Evolutionary conservation across 2,113 vertebrate species (phyloP), one percentile per base, ranked within the genome.

Genomic region (Mustelus asterias): DNA sequence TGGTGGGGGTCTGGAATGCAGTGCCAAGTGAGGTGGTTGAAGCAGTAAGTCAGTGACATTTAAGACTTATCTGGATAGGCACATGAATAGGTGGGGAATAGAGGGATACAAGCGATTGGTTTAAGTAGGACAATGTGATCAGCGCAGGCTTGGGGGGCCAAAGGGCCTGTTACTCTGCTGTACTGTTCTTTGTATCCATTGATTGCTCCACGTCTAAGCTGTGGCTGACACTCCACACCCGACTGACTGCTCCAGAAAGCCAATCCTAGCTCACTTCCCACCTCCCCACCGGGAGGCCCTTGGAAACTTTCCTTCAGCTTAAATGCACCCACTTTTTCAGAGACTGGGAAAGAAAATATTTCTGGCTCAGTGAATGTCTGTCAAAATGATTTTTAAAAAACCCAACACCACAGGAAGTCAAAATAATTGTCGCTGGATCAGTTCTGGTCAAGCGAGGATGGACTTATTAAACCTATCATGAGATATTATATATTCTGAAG

Each of bases 351-450:
- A 54, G 4, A 54, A 54, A 97, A 97, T 44, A 8, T 24, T 54
- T 97, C 96, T 97, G 96, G 97, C 97, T 98, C 98, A 98, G 98
- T 98, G 98, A 98, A 98, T 97, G 97, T 98, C 97, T 98, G 97
- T 98, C 97, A 97, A 97, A 98, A 97, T 97, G 97, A 96, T 97
- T n/a, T n/a, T n/a, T 98, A 97, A 97, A 97, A 97, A 97, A 97
- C 96, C 69, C 69, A 8, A 2, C 58, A 96, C 96, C 96, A 96
- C 94, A 95, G 69, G 97, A 96, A 92, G 96, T 96, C 97, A 97
- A 96, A 63, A 96, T 95, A 96, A 96, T 0, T 96, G 96, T 96
- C 58, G 96, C 96, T 96, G 96, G 96, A 97, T 97, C 96, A 96
- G 96, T 96, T 96, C 96, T 96, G 86, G 0, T 67, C 96, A 93